A percentile compares a stretch with the other conserved stretches of the same genome.
Evolutionary conservation across 2,797 vertebrate species (phyloP).

Genomic region (Loris lydekkerianus): DNA sequence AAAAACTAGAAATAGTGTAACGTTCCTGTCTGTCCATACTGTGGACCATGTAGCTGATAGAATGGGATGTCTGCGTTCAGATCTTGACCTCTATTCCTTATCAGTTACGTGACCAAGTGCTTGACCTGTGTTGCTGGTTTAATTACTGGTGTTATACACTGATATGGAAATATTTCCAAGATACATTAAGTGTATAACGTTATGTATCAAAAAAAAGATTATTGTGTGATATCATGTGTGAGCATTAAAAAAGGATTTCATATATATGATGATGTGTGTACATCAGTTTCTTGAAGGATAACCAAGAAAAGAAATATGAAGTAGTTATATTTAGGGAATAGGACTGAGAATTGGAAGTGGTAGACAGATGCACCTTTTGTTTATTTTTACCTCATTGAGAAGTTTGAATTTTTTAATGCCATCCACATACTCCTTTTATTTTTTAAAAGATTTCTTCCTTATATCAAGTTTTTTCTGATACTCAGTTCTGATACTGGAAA

Average conservation of each 20-base stretch:
- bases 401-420: conserved; percentile 17
- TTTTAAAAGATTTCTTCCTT: conserved; percentile 10
- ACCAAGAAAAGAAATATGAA: conserved; percentile 33
- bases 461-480: not conserved
- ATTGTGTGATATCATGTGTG: not conserved
- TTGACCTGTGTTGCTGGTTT: conserved; percentile 29
- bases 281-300: conserved; percentile 46
- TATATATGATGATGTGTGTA: not conserved
- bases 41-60: not conserved
- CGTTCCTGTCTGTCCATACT: not conserved
- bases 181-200: not conserved
- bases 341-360: not conserved
- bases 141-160: conserved; percentile 39
- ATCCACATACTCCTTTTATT: not conserved
- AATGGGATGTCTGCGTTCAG: not conserved
- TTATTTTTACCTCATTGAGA: conserved; percentile 40
- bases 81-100: not conserved
- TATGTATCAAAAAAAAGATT: conserved; percentile 38
- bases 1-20: conserved; percentile 6
- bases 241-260: conserved; percentile 40
- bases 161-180: conserved; percentile 13
- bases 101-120: not conserved
- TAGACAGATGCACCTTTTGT: not conserved
- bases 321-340: not conserved
- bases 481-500: not conserved